These are phyloP conservation scores for Myotis vivesi DNA, from an alignment of 2,797 vertebrate genomes.

Conservation along the genomic window DNA sequence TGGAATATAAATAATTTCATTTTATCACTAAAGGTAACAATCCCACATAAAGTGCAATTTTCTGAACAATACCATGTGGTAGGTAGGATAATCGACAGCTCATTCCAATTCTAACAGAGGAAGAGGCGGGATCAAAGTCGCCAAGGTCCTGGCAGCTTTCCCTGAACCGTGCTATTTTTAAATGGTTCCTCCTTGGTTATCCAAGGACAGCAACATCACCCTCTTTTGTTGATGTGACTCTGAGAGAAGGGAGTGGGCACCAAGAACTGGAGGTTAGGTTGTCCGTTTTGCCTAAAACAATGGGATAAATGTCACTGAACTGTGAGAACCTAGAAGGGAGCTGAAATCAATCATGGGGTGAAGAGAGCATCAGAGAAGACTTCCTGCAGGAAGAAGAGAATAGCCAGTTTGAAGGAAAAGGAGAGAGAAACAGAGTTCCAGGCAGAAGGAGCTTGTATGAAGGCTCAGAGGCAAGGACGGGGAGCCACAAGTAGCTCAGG, in stretches of 20 bases:
- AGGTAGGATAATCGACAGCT: background rate
- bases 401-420: background rate
- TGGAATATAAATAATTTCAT: background rate
- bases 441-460: background rate
- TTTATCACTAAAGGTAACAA: background rate
- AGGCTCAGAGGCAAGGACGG: background rate
- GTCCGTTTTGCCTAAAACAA: background rate
- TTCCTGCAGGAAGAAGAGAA: conserved; percentile 4
- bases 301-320: background rate
- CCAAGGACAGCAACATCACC: background rate
- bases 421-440: background rate
- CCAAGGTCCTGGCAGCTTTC: background rate
- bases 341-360: background rate
- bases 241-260: background rate
- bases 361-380: background rate
- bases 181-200: background rate
- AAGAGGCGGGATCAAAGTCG: background rate
- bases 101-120: background rate
- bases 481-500: background rate
- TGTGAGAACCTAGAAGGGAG: background rate
- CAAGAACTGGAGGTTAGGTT: background rate
- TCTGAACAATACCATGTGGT: background rate
- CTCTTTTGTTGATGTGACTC: background rate
- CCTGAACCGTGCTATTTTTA: background rate
- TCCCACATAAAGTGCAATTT: background rate